A percentile compares a stretch with the other conserved stretches of the same genome.
Conservation (phyloP, 2,113 vertebrate species). For the Hydrolagus affinis region DNA sequence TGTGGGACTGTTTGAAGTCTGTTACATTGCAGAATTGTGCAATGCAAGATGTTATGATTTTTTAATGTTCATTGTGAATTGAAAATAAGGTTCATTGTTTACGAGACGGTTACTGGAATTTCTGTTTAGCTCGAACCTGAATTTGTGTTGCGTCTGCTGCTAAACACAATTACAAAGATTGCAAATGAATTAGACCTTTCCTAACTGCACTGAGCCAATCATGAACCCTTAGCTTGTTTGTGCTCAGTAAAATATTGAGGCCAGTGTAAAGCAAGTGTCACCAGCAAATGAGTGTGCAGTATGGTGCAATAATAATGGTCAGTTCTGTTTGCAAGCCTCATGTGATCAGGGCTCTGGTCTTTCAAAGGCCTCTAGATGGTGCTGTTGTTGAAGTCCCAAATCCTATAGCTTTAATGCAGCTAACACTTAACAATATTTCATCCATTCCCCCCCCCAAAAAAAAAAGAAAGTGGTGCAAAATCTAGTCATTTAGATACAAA, state of each 20-base stretch:
- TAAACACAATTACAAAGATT: background rate
- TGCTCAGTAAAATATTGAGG: background rate
- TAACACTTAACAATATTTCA: too few relatives aligned
- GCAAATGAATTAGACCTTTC: background rate
- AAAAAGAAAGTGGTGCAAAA: too few relatives aligned
- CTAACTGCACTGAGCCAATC: background rate
- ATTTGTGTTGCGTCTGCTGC: background rate
- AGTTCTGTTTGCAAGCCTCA: background rate
- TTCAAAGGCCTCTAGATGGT: background rate
- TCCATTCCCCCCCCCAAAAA: too few relatives aligned
- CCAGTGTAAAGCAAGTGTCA: background rate
- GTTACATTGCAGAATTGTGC: background rate
- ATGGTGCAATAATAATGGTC: background rate
- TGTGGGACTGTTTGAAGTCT: constrained; percentile 36
- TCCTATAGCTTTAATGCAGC: background rate
- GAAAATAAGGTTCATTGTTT: background rate
- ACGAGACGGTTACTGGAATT: background rate
- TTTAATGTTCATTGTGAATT: constrained; percentile 34
- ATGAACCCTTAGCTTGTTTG: background rate
- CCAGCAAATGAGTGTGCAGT: background rate
- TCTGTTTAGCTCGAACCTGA: background rate
- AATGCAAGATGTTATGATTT: constrained; percentile 26
- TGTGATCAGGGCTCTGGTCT: too few relatives aligned
- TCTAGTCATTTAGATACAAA: too few relatives aligned
- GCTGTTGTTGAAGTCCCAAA: constrained; percentile 23